Percentiles rank a stretch among this genome's conserved stretches.
phyloP scores from a whole-genome alignment of 2,888 invertebrate species.

The Hipparchia sbordonii region DNA sequence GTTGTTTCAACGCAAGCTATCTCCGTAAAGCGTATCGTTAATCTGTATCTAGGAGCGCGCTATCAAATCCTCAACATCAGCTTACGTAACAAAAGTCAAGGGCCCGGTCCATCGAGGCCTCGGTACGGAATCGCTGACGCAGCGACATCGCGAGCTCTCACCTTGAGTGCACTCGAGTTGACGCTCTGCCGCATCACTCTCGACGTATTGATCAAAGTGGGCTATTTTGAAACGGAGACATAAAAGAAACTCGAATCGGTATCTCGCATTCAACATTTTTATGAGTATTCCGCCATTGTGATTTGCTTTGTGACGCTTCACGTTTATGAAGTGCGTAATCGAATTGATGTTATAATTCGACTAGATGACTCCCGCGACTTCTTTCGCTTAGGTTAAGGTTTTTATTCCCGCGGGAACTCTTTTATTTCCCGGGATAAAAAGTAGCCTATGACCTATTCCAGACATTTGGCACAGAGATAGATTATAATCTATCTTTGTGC shows the following conservation, averaged over 20 bases:
- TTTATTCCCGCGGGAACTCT: no score
- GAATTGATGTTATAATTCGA: no score
- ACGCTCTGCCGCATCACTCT: conserved; percentile 36
- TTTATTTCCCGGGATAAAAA: no score
- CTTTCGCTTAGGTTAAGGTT: no score
- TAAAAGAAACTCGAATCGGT: conserved; percentile 15
- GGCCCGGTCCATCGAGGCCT: conserved; percentile 58
- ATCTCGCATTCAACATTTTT: conserved; percentile 14
- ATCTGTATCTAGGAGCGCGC: conserved; percentile 5
- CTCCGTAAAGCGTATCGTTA: conserved; percentile 1
- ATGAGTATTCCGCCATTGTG: conserved; percentile 5
- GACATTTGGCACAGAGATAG: no score
- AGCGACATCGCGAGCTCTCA: conserved; percentile 58
- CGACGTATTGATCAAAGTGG: conserved; percentile 64
- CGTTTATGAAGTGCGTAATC: no score
- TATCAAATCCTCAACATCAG: conserved; percentile 29
- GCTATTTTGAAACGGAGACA: conserved; percentile 39
- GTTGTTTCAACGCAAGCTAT: not conserved
- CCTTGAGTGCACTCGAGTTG: conserved; percentile 50
- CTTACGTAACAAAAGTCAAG: conserved; percentile 44
- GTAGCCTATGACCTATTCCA: no score
- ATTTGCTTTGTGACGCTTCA: conserved; percentile 3
- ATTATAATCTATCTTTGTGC: no score
- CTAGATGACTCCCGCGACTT: no score
- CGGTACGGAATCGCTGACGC: conserved; percentile 66